Percentiles rank a stretch among this genome's conserved stretches.
Conservation (phyloP, 1,140 invertebrate species). For the Drosophila gunungcola region DNA sequence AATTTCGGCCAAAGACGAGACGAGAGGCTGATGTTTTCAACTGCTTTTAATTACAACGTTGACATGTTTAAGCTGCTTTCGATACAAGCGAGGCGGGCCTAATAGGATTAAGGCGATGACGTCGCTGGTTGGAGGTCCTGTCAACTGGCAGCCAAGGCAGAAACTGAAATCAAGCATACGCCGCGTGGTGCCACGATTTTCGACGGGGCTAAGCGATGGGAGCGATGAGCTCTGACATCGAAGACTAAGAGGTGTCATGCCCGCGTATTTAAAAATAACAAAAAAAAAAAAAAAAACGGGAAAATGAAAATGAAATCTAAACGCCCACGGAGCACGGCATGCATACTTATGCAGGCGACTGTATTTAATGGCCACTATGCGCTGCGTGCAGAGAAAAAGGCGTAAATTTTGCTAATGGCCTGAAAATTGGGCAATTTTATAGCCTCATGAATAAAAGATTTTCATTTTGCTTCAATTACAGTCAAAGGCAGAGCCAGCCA, state of each 20-base stretch:
- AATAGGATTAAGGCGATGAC: slow-evolving; percentile 69
- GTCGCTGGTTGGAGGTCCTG: slow-evolving; percentile 38
- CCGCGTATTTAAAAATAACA: slow-evolving; percentile 50
- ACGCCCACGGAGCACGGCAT: slow-evolving; percentile 52
- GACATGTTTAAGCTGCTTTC: slow-evolving; percentile 80
- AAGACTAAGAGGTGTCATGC: slow-evolving; percentile 36
- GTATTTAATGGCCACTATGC: slow-evolving; percentile 81
- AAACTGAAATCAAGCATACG: slow-evolving; percentile 65
- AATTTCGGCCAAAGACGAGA: slow-evolving; percentile 39
- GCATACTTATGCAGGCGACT: slow-evolving; percentile 82
- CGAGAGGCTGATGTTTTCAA: slow-evolving; percentile 66
- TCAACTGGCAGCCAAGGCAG: slow-evolving; percentile 24
- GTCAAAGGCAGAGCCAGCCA: slow-evolving; percentile 61
- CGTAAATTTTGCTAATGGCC: slow-evolving; percentile 85
- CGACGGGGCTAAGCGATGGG: slow-evolving; percentile 4
- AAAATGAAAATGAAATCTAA: slow-evolving; percentile 63
- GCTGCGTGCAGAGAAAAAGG: slow-evolving; percentile 83
- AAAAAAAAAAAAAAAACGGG: slow-evolving; percentile 6
- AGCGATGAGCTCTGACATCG: background rate
- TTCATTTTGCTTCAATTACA: slow-evolving; percentile 85
- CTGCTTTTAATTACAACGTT: slow-evolving; percentile 81
- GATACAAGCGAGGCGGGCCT: slow-evolving; percentile 69
- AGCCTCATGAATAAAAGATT: slow-evolving; percentile 85
- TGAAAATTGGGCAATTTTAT: slow-evolving; percentile 85
- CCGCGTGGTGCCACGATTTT: slow-evolving; percentile 42